phyloP scores from a whole-genome alignment of 1,140 invertebrate species.

The Drosophila nigromelanica region DNA sequence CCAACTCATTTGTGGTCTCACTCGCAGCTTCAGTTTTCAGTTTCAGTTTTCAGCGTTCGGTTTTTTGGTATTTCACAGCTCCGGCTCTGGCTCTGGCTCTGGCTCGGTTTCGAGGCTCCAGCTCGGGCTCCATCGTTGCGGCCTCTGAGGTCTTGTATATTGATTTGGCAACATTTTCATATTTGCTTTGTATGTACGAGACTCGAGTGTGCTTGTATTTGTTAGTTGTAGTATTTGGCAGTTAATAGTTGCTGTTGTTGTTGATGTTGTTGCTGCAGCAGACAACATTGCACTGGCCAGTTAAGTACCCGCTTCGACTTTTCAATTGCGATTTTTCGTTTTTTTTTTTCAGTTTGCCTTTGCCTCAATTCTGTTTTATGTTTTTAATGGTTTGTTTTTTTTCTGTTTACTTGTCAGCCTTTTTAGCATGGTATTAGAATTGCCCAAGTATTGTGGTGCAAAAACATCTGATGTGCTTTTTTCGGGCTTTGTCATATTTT shows the following conservation, averaged over 20 bases:
- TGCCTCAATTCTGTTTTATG: conserved; percentile 53
- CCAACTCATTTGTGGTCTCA: conserved; percentile 7
- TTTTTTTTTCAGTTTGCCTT: conserved; percentile 17
- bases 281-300: conserved; percentile 43
- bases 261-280: conserved; percentile 34
- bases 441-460: conserved; percentile 38
- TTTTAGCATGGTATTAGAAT: conserved; percentile 53
- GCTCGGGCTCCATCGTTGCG: neutral
- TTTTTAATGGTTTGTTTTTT: conserved; percentile 37
- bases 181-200: conserved; percentile 58
- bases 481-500: no score
- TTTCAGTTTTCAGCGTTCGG: neutral
- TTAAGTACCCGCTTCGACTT: conserved; percentile 45
- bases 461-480: no score
- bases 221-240: conserved; percentile 52
- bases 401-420: conserved; percentile 28
- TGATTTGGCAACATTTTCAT: conserved; percentile 78
- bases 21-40: conserved; percentile 25
- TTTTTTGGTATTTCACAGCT: conserved; percentile 28
- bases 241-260: conserved; percentile 45
- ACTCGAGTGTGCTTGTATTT: conserved; percentile 44
- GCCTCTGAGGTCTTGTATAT: conserved; percentile 52
- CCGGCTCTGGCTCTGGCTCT: neutral
- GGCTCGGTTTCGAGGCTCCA: conserved; percentile 1
- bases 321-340: conserved; percentile 55